These are phyloP conservation scores for Ashinkailepas kermadecensis DNA, from an alignment of 2,888 invertebrate species.

Conservation along the genomic window DNA sequence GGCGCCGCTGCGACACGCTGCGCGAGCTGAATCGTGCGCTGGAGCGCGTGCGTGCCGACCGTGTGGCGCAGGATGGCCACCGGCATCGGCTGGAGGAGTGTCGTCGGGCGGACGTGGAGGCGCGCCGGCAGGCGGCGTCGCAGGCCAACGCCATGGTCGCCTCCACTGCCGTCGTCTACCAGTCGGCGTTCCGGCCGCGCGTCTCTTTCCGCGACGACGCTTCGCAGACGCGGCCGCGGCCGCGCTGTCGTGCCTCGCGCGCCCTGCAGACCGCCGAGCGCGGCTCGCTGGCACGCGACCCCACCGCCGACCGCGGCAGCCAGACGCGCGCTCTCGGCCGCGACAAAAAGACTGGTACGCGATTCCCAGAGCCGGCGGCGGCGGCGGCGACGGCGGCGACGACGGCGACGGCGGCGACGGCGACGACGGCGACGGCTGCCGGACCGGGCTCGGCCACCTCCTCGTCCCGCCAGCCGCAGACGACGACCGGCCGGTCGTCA, in stretches of 20 bases:
- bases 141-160: neutral
- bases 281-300: neutral
- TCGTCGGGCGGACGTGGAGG: neutral
- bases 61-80: neutral
- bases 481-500: neutral
- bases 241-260: neutral
- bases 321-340: neutral
- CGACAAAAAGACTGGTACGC: neutral
- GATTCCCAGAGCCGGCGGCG: neutral
- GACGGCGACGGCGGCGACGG: neutral
- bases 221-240: neutral
- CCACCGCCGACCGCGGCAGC: neutral
- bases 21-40: neutral
- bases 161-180: neutral
- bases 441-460: neutral
- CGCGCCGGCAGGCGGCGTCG: neutral
- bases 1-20: neutral
- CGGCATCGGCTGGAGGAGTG: neutral
- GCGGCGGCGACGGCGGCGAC: neutral
- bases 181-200: conserved; percentile 19
- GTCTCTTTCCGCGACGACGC: conserved; percentile 12
- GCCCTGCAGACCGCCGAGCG: neutral
- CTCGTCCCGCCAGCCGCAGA: neutral
- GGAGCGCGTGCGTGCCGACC: conserved; percentile 20
- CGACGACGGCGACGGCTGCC: neutral